These are phyloP conservation scores for Ataeniobius toweri DNA, from an alignment of 2,797 vertebrate genomes.

Conservation along the genomic window DNA sequence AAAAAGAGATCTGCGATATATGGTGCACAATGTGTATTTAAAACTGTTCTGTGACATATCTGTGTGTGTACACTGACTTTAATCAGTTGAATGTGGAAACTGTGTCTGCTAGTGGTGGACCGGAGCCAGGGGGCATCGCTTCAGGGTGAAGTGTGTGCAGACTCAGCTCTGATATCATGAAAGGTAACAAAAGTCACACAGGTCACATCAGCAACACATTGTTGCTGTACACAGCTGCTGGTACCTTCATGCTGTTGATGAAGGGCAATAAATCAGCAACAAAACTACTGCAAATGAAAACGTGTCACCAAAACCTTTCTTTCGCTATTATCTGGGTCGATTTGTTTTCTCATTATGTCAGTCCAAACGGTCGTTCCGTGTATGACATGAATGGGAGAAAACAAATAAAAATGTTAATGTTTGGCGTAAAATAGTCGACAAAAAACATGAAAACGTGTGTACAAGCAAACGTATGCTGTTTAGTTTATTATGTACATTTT, in stretches of 20 bases:
- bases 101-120: slow-evolving; percentile 17
- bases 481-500: neutral
- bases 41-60: slow-evolving; percentile 3
- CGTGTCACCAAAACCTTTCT: too few species aligned
- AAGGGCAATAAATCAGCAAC: neutral
- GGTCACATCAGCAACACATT: slow-evolving; percentile 7
- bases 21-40: neutral
- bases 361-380: neutral
- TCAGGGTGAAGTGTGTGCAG: slow-evolving; percentile 20
- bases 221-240: slow-evolving; percentile 17
- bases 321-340: neutral
- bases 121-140: slow-evolving; percentile 32
- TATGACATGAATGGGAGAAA: neutral
- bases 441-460: neutral
- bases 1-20: neutral
- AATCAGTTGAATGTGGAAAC: slow-evolving; percentile 34
- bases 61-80: slow-evolving; percentile 23
- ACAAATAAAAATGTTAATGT: slow-evolving; percentile 10
- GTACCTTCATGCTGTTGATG: neutral
- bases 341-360: neutral
- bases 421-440: slow-evolving; percentile 4
- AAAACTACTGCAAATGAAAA: neutral
- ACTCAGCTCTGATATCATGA: slow-evolving; percentile 26
- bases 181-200: neutral
- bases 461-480: neutral